These are phyloP conservation scores for Ryuthela nishihirai DNA, from an alignment of 2,888 invertebrate species.

Conservation along the genomic window DNA sequence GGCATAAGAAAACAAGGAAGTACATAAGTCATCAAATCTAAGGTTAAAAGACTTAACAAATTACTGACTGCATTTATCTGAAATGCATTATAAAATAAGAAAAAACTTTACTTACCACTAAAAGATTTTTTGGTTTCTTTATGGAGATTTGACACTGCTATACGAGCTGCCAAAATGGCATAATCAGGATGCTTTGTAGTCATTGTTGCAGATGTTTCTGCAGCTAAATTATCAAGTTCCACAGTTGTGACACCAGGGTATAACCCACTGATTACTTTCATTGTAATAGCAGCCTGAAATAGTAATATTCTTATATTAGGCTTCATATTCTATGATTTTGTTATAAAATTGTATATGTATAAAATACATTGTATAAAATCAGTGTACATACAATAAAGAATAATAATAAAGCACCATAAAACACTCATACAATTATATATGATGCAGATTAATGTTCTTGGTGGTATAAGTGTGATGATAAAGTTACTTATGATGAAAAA, in stretches of 20 bases:
- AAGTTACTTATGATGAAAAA: no score
- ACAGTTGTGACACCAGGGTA: slow-evolving; percentile 96
- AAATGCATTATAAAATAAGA: not conserved
- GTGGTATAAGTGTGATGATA: no score
- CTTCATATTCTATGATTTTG: not conserved
- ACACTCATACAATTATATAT: no score
- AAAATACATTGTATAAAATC: no score
- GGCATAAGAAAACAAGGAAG: no score
- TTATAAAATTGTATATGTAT: not conserved
- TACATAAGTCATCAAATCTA: no score
- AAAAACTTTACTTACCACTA: slow-evolving; percentile 61
- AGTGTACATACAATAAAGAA: not conserved
- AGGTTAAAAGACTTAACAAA: no score
- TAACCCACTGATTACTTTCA: slow-evolving; percentile 87
- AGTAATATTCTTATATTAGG: not conserved
- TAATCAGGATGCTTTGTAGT: slow-evolving; percentile 97
- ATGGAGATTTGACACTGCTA: slow-evolving; percentile 95
- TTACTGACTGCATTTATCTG: no score
- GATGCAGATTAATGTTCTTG: no score
- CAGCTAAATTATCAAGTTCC: slow-evolving; percentile 94
- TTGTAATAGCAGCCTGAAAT: slow-evolving; percentile 68
- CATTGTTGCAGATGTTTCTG: slow-evolving; percentile 98
- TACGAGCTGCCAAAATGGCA: slow-evolving; percentile 65
- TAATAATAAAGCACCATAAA: no score
- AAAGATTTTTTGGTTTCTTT: slow-evolving; percentile 96